Percentiles rank a stretch among this genome's conserved stretches.
phyloP scores from a whole-genome alignment of 1,140 invertebrate species.

The Coptotermes formosanus region DNA sequence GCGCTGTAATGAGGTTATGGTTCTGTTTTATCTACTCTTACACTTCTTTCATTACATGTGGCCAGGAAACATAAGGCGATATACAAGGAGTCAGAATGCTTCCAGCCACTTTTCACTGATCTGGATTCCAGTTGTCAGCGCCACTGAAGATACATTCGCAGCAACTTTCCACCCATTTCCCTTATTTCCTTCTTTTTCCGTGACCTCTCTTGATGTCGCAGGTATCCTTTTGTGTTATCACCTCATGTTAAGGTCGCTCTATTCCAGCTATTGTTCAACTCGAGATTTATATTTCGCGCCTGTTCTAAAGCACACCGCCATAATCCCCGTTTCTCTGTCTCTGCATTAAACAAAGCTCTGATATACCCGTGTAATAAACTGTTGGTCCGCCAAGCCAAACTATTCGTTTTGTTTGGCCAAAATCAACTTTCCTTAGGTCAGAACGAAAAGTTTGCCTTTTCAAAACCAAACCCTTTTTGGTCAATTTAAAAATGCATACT shows the following conservation, averaged over 20 bases:
- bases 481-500: neutral
- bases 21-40: no score
- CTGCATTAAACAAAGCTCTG: conserved; percentile 1
- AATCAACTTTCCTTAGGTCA: neutral
- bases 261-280: neutral
- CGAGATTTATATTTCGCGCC: neutral
- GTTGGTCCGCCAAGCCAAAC: neutral
- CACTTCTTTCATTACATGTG: no score
- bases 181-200: no score
- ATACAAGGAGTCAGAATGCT: no score
- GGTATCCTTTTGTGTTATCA: conserved; percentile 12
- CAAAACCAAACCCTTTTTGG: neutral
- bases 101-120: no score
- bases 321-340: neutral
- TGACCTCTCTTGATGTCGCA: neutral
- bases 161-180: no score
- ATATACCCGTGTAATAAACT: neutral
- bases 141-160: no score
- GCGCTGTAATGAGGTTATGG: no score
- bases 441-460: neutral
- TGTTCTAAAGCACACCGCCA: neutral
- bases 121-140: no score
- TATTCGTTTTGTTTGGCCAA: neutral
- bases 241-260: neutral
- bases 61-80: no score